phyloP scores from a whole-genome alignment of 2,888 invertebrate genomes.

The Uropetala carovei region DNA sequence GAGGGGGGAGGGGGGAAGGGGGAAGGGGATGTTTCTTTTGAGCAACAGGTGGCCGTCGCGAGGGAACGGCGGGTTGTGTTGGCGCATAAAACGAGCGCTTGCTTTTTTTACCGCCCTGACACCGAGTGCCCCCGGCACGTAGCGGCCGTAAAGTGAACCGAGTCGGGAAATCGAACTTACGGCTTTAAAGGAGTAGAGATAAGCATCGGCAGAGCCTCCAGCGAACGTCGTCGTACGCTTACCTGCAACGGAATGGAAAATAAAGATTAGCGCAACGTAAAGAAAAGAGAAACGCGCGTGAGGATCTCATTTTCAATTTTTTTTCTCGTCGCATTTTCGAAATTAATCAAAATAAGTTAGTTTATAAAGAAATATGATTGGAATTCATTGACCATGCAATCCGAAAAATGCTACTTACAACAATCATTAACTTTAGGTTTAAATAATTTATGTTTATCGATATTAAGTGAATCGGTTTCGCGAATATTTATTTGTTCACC shows the following conservation, averaged over 20 bases:
- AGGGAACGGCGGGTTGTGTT: slow-evolving; percentile 28
- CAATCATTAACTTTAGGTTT: no score
- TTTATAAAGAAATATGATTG: no score
- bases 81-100: slow-evolving; percentile 30
- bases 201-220: not conserved
- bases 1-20: no score
- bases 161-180: slow-evolving; percentile 35
- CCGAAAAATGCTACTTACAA: no score
- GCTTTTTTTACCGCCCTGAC: slow-evolving; percentile 33
- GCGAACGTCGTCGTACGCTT: not conserved
- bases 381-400: no score
- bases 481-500: no score
- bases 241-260: slow-evolving; percentile 5
- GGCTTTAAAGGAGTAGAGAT: not conserved
- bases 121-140: slow-evolving; percentile 29
- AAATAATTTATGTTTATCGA: no score
- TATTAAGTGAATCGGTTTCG: no score
- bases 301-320: not conserved
- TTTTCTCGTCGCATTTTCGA: no score
- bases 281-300: not conserved
- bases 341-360: no score
- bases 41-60: slow-evolving; percentile 51
- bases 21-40: no score
- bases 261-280: not conserved
- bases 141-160: slow-evolving; percentile 31